Base-by-base conservation (phyloP, 1,140 invertebrate species). In the Habropoda laboriosa region DNA sequence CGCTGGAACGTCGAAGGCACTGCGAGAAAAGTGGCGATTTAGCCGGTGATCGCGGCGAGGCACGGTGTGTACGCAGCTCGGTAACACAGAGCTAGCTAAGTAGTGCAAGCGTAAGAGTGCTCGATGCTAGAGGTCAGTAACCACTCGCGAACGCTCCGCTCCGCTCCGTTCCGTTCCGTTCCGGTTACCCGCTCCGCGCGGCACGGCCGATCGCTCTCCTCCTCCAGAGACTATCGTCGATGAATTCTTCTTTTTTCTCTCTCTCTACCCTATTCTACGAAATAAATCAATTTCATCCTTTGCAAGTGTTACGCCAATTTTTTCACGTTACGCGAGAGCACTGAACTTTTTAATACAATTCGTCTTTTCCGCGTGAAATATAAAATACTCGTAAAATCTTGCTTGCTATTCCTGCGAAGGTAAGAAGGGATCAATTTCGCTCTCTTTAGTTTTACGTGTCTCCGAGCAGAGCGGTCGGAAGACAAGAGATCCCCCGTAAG, bases 71-170 rank as follows among this genome's bases (percentile, higher is more conserved):
- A 82, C 76, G 76, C 63, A 70, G 68, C 82, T 61, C 79, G 82
- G 70, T 86, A 82, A 80, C 81, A 67, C 85, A 86, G 89, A 91
- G 89, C 92, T 92, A 90, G 91, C 84, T 92, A 93, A 93, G 92
- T 92, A 93, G 92, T 93, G 92, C 92, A 92, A 93, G 92, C 92
- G 91, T 92, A 93, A 93, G 91, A 91, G 91, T 93, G 89, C 89
- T 91, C 88, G 85, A 77, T 76, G 74, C 80, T 80, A 87, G 90
- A 92, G 92, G 92, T 93, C 92, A 93, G 92, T 93, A 92, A 93
- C 92, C 92, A 93, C 89, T 86, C 58, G 84, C 84, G 83, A 86
- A 79, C 83, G 74, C 61, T 77, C 45, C 61, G 61, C 71, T 85
- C 73, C 85, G 85, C 64, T 81, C 71, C 86, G 86, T 82, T 86